Evolutionary conservation across 2,888 invertebrate genomes (phyloP), one percentile per base, ranked within the genome.

Genomic region (Baccha elongata): DNA sequence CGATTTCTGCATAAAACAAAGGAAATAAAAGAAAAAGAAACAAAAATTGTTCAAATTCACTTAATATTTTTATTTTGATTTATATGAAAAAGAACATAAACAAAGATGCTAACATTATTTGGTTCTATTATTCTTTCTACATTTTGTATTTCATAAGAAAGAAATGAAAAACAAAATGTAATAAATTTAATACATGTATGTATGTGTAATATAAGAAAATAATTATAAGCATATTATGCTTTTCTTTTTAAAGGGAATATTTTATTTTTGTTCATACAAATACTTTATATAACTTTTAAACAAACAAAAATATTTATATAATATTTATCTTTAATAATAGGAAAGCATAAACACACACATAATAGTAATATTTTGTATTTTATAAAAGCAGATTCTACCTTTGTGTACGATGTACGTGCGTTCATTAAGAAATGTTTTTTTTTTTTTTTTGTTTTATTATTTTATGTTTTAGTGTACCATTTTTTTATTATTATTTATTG

Each of bases 281-380:
- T 26, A 65, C 10, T 19, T 35, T 53, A 60, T 67, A 50, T 15
- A 42, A 44, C 37, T 32, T 46, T 17, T 42, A 44, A 58, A 75
- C 55, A 23, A 64, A 55, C 29, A 65, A 13, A 17, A 46, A 19
- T 44, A 58, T 58, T n/a, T 37, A 32, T 44, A 13, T 32, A 58
- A 26, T 52, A 50, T 60, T 68, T 29, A 13, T 53, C 6, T 58
- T 58, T 37, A 26, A 50, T 76, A 76, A 55, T 72, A 71, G 81
- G 72, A 68, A 76, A 75, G 76, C 62, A 76, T 72, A 83, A 75
- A 76, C 80, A 64, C 64, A 81, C 60, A 71, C 58, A 74, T 55
- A 67, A 60, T 67, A 46, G 67, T 26, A 60, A 42, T 42, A 58
- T 48, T 32, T 74, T 68, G 10, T n/a, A 44, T 64, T 19, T 53